Base-by-base conservation (phyloP, 64 coral and sea anemone genomes). In the Stichodactyla mertensii region DNA sequence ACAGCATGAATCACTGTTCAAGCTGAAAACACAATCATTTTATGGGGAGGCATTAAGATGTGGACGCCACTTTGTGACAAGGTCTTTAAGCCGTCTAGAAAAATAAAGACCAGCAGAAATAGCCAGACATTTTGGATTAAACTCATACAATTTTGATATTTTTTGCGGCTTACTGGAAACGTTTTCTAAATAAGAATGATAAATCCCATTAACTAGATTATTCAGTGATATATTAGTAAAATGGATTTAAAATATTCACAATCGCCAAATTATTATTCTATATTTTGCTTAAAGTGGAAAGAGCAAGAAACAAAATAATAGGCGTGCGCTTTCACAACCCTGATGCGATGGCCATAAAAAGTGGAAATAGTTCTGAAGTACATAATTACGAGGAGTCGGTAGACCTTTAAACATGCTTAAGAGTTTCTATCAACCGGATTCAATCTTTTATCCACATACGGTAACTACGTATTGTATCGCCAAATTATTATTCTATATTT, bases 391-490 rank as follows among this genome's bases (percentile, higher is more conserved):
- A 31, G 10, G n/a, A 31, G 69, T 74, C 11, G 24, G 69, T 74
- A 23, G 69, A 23, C 69, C 22, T 74, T 74, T 10, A 74, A 74
- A 74, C 69, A 74, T 11, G 11, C 23, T 74, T 13, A 31, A 74
- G 69, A 74, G 69, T 74, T 31, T 31, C 69, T 31, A 74, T 74
- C 69, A 74, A 31, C 26, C 26, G 23, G 69, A 54, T 45, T 62
- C 60, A 62, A 23, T 52, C 26, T 80, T 77, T 16, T 87, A 26
- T 55, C 86, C 45, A 77, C 83, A 83, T 79, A 52, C 55, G 70
- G 26, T 81, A 81, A 81, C 78, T 85, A 70, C 64, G 13, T 10
- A 86, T 90, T 86, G 85, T 90, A 45, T 45, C 36, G 36, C 36
- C 36, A 45, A 45, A 45, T 45, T 45, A 45, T 45, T 45, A 45